phyloP scores from a whole-genome alignment of 2,113 vertebrate genomes.

The Python bivittatus region DNA sequence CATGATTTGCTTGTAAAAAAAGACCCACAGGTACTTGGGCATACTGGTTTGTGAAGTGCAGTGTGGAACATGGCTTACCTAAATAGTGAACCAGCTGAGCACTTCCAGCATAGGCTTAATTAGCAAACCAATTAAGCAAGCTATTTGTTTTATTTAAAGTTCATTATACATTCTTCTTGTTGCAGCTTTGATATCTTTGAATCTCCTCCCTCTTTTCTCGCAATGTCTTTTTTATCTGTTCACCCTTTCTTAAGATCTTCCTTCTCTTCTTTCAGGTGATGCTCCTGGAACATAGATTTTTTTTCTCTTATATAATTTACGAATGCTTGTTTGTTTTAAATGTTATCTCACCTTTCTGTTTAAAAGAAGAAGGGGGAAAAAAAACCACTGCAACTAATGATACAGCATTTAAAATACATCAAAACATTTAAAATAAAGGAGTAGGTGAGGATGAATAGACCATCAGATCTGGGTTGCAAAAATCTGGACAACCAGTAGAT shows the following conservation, averaged over 20 bases:
- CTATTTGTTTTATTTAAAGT: neutral
- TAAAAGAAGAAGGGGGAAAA: neutral
- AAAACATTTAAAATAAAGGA: neutral
- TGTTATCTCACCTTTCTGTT: neutral
- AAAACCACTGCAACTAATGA: neutral
- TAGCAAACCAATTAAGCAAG: neutral
- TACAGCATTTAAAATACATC: neutral
- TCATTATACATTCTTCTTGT: neutral
- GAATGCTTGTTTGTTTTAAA: neutral
- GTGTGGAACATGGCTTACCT: no score
- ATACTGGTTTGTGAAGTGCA: neutral
- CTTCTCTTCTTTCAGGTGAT: neutral
- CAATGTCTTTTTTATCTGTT: neutral
- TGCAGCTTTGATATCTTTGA: neutral
- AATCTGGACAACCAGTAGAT: no score
- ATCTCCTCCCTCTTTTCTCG: neutral
- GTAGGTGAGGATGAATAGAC: no score
- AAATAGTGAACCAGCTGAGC: neutral
- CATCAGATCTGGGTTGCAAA: neutral
- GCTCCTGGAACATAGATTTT: neutral
- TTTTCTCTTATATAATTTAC: neutral
- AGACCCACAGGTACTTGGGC: slow-evolving; percentile 42
- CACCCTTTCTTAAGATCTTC: no score
- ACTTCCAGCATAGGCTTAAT: neutral
- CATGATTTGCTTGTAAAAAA: slow-evolving; percentile 32